These are phyloP conservation scores for Chrysogorgia sp. DNA, from an alignment of 92 coral and sea anemone species.

Conservation along the genomic window DNA sequence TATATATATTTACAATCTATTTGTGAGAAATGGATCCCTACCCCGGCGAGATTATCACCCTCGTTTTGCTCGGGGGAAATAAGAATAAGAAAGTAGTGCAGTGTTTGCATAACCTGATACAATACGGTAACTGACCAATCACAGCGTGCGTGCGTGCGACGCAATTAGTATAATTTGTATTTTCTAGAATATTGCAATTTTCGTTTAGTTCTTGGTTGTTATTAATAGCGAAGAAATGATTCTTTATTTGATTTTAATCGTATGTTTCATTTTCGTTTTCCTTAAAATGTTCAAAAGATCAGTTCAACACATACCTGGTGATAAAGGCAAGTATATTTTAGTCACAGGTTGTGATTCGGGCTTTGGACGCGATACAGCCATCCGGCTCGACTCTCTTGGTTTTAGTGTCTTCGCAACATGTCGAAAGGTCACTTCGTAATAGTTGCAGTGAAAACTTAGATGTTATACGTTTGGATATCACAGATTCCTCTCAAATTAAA, in stretches of 20 bases:
- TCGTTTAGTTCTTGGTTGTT: no score
- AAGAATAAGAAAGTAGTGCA: no score
- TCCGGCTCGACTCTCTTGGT: constrained; percentile 73
- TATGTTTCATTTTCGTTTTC: not conserved
- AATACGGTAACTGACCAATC: no score
- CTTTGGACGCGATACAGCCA: constrained; percentile 78
- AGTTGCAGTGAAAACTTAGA: constrained; percentile 65
- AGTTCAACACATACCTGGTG: not conserved
- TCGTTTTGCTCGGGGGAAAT: no score
- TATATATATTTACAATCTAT: no score
- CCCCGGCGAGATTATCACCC: no score
- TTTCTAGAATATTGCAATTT: no score
- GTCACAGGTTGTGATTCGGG: constrained; percentile 94
- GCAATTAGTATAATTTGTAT: no score
- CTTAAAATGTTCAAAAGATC: constrained; percentile 29
- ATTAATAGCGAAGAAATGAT: constrained; percentile 2
- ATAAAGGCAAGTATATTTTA: constrained; percentile 48
- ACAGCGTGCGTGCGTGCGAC: no score
- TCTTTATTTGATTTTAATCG: constrained; percentile 1
- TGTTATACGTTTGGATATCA: constrained; percentile 71
- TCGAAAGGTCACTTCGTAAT: constrained; percentile 43
- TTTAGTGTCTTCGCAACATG: constrained; percentile 88
- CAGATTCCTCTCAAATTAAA: constrained; percentile 65
- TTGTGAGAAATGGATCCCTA: no score
- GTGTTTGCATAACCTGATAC: no score